Percentiles rank a stretch among this genome's conserved stretches.
Evolutionary conservation across 92 coral and sea anemone species (phyloP).

Genomic region (Ricordea florida): DNA sequence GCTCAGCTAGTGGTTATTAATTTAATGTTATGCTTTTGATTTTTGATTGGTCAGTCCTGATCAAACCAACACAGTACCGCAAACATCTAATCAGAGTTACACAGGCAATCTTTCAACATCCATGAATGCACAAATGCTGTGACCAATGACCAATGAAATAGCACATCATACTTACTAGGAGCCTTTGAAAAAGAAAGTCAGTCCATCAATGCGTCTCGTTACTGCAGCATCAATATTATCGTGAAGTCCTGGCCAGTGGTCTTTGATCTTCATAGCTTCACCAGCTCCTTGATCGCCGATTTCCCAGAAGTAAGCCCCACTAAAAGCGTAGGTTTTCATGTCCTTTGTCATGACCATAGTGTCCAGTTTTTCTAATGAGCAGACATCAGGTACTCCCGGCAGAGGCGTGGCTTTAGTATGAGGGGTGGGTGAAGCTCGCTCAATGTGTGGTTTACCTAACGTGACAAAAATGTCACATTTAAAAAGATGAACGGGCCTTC

Average conservation of each 20-base stretch:
- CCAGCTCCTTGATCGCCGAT: constrained; percentile 28
- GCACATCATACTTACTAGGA: constrained; percentile 29
- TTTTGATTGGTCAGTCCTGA: too few relatives aligned
- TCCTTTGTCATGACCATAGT: constrained; percentile 21
- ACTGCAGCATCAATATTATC: constrained; percentile 46
- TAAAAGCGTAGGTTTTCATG: constrained; percentile 23
- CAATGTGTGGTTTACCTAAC: constrained; percentile 18
- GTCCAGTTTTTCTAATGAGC: constrained; percentile 7
- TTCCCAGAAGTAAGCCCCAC: constrained; percentile 25
- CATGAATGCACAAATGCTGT: too few relatives aligned
- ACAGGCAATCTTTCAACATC: too few relatives aligned
- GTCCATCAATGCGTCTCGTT: constrained; percentile 44
- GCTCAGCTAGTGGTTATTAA: too few relatives aligned
- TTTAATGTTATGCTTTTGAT: too few relatives aligned
- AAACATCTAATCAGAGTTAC: too few relatives aligned
- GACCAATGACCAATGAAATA: too few relatives aligned
- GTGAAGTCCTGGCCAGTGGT: constrained; percentile 35
- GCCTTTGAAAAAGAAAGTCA: constrained; percentile 84
- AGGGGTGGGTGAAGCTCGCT: constrained; percentile 21
- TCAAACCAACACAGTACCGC: too few relatives aligned
- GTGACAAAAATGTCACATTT: background rate
- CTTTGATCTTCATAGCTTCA: constrained; percentile 9
- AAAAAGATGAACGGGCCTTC: too few relatives aligned
- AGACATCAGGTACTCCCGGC: constrained; percentile 17
- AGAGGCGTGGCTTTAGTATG: constrained; percentile 12